These are phyloP conservation scores for Diadema setosum DNA, from an alignment of 35 echinoderm and acorn worm genomes.

Conservation along the genomic window DNA sequence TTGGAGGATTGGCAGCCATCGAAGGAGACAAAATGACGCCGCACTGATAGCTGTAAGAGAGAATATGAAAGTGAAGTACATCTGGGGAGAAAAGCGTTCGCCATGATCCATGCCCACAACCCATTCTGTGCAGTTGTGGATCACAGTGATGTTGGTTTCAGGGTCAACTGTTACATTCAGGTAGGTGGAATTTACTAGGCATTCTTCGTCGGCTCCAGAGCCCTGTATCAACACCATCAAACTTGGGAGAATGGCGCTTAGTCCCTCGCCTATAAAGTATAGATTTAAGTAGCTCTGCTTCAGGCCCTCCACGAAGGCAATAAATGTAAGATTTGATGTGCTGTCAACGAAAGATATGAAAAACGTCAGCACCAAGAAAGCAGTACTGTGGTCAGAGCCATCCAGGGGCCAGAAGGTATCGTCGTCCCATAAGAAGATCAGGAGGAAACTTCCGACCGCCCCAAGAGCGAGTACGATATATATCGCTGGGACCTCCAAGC, in stretches of 20 bases:
- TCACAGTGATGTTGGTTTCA: not conserved
- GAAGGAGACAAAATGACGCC: not conserved
- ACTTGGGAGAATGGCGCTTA: slow-evolving; percentile 57
- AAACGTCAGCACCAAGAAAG: slow-evolving; percentile 11
- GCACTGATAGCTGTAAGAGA: not conserved
- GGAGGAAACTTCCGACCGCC: not conserved
- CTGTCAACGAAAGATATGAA: slow-evolving; percentile 52
- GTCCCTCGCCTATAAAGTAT: slow-evolving; percentile 68
- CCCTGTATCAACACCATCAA: slow-evolving; percentile 51
- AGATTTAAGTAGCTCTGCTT: slow-evolving; percentile 34
- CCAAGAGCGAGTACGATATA: slow-evolving; percentile 32
- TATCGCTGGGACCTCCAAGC: slow-evolving; percentile 41
- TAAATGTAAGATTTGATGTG: slow-evolving; percentile 54
- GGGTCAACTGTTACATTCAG: not conserved
- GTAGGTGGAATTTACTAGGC: slow-evolving; percentile 46
- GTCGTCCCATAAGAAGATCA: slow-evolving; percentile 65
- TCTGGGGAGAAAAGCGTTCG: not conserved
- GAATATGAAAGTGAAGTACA: not conserved
- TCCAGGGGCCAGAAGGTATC: slow-evolving; percentile 3
- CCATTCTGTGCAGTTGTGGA: not conserved
- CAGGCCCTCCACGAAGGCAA: slow-evolving; percentile 43
- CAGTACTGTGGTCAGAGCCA: not conserved
- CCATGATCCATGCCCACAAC: not conserved
- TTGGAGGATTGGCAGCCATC: not conserved
- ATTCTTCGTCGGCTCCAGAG: slow-evolving; percentile 20